Evolutionary conservation across 1,140 invertebrate species (phyloP), one percentile per base, ranked within the genome.

Genomic region (Procambarus clarkii): DNA sequence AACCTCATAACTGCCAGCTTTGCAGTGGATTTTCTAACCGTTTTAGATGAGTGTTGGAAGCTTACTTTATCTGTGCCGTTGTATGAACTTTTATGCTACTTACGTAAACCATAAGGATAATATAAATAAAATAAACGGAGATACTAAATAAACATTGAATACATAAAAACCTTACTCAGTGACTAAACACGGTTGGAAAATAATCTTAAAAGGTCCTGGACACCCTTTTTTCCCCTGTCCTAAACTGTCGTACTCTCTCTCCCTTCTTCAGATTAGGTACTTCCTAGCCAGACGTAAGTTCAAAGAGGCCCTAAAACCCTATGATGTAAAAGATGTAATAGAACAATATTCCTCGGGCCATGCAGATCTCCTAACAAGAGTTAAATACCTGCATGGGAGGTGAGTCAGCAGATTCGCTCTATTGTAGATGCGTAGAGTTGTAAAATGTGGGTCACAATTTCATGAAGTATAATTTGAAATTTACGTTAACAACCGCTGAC

Each of bases 301-400:
- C 94, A 95, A 96, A 93, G 96, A 96, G 93, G 96, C 96, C 11
- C 93, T 96, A 81, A 95, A 96, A 93, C 96, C 96, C 54, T 96
- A 96, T 94, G 96, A 96, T 93, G 96, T 96, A 60, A 96, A 96
- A 93, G 96, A 96, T 94, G 96, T 96, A 46, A 96, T 96, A 89
- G 93, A 96, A 93, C 96, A 96, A 93, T 96, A 96, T 93, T 96
- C 96, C 5, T 95, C 96, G 4, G 96, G 96, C 76, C 96, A 96
- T 94, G 95, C 96, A 18, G 96, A 96, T 93, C 95, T 96, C 93
- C 94, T 96, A 60, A 94, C 95, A 13, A 93, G 96, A 91, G 95
- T 96, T 4, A 96, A 96, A 93, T 95, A 94, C 92, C 94, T 96
- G 46, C 96, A 96, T 93, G 93, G 93, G 91, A 95, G 95, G 96